A percentile compares a stretch with the other conserved stretches of the same genome.
Conservation (phyloP, 2,797 vertebrate species). For the Tadarida brasiliensis region DNA sequence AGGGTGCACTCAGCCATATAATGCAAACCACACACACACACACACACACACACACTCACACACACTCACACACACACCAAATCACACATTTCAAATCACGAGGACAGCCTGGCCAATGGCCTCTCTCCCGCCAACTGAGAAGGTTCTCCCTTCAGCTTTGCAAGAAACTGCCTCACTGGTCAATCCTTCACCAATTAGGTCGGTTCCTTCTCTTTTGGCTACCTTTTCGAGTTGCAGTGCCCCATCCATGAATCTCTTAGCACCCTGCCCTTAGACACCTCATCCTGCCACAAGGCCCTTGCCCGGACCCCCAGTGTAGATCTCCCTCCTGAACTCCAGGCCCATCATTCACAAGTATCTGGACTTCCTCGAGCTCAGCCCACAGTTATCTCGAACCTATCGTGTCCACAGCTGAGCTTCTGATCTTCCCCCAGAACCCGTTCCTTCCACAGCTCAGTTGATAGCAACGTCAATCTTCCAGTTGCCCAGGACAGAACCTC, state of each 20-base stretch:
- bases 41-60: constrained; percentile 50
- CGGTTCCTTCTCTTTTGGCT: not conserved
- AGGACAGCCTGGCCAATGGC: constrained; percentile 60
- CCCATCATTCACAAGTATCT: not conserved
- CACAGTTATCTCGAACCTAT: not conserved
- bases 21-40: constrained; percentile 76
- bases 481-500: not conserved
- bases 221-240: not conserved
- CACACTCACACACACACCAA: constrained; percentile 58
- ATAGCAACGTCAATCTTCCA: not conserved
- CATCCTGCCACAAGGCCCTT: not conserved
- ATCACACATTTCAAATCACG: constrained; percentile 61
- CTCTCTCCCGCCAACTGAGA: not conserved
- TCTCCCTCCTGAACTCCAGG: not conserved
- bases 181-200: not conserved
- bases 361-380: not conserved
- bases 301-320: not conserved
- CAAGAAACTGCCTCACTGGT: not conserved
- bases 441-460: not conserved
- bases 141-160: not conserved
- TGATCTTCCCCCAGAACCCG: not conserved
- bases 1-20: constrained; percentile 71
- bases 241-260: not conserved
- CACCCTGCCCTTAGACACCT: not conserved
- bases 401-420: not conserved